Evolutionary conservation across 2,113 vertebrate genomes (phyloP).

Genomic region (Macrotus californicus): DNA sequence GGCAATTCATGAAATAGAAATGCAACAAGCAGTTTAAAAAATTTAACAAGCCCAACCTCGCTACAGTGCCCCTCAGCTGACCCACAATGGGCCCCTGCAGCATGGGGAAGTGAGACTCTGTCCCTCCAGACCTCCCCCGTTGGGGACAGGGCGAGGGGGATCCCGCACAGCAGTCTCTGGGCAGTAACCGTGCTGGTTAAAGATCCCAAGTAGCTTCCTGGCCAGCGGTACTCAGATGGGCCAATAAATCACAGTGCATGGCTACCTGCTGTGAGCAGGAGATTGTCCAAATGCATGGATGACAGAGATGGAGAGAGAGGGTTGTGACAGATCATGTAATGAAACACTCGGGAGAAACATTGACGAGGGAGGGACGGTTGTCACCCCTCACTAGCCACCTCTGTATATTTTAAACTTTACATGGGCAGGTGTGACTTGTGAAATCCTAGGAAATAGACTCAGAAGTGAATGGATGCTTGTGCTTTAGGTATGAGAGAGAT

Average conservation of each 20-base stretch:
- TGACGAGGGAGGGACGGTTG: rapidly evolving
- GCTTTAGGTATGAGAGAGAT: background rate
- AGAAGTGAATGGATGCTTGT: rapidly evolving
- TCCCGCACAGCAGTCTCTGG: rapidly evolving
- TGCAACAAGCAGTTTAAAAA: background rate
- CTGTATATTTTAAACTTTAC: rapidly evolving
- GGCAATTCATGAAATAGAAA: too few relatives aligned
- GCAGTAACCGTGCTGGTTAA: background rate
- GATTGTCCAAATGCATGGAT: rapidly evolving
- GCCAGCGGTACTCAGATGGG: background rate
- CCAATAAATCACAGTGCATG: background rate
- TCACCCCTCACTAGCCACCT: rapidly evolving
- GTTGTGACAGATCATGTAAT: rapidly evolving
- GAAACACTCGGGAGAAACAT: background rate
- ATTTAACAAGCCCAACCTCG: background rate
- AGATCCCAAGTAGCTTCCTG: background rate
- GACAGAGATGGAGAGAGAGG: background rate
- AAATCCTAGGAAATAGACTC: background rate
- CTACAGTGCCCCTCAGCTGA: too few relatives aligned
- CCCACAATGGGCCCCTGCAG: background rate
- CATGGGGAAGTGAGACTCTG: background rate
- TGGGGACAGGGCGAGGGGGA: rapidly evolving
- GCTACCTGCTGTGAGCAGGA: rapidly evolving
- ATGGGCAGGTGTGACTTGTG: rapidly evolving
- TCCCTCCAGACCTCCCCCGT: background rate